These are phyloP conservation scores for Temnothorax unifasciatus DNA, from an alignment of 2,888 invertebrate genomes.

Conservation along the genomic window DNA sequence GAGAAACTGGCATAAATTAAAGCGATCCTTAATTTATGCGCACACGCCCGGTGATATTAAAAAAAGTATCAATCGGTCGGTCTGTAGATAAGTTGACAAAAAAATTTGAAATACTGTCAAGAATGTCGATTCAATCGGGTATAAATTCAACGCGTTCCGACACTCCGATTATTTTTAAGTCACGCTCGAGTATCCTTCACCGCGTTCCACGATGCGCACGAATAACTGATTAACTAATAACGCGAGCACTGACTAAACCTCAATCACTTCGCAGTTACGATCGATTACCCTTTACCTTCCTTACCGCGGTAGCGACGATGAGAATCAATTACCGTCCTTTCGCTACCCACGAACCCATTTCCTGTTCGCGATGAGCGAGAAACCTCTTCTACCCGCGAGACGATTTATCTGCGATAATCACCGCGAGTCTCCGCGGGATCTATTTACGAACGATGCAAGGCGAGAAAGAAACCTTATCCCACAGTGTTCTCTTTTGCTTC, in stretches of 20 bases:
- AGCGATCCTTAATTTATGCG: slow-evolving; percentile 39
- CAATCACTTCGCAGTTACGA: slow-evolving; percentile 45
- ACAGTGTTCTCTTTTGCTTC: slow-evolving; percentile 64
- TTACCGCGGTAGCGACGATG: slow-evolving; percentile 59
- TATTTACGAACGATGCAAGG: slow-evolving; percentile 49
- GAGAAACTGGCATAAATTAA: slow-evolving; percentile 39
- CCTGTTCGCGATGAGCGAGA: slow-evolving; percentile 67
- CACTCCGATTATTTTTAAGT: slow-evolving; percentile 23
- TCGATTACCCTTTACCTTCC: slow-evolving; percentile 47
- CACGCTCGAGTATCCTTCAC: slow-evolving; percentile 30
- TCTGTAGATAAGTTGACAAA: neutral
- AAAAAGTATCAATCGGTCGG: slow-evolving; percentile 14
- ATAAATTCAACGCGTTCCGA: neutral
- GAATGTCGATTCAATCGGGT: neutral
- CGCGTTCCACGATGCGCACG: slow-evolving; percentile 26
- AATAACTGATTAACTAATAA: slow-evolving; percentile 52
- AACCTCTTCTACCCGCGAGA: slow-evolving; percentile 49
- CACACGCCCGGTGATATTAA: slow-evolving; percentile 41
- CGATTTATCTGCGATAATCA: slow-evolving; percentile 73
- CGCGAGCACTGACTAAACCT: slow-evolving; percentile 21
- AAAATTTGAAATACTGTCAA: neutral
- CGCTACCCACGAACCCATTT: slow-evolving; percentile 63
- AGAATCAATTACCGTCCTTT: slow-evolving; percentile 67
- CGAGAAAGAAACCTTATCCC: slow-evolving; percentile 43
- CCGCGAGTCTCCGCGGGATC: slow-evolving; percentile 59